A percentile compares a stretch with the other conserved stretches of the same genome.
phyloP scores from a whole-genome alignment of 2,113 vertebrate species.

The Hiodon alosoides region DNA sequence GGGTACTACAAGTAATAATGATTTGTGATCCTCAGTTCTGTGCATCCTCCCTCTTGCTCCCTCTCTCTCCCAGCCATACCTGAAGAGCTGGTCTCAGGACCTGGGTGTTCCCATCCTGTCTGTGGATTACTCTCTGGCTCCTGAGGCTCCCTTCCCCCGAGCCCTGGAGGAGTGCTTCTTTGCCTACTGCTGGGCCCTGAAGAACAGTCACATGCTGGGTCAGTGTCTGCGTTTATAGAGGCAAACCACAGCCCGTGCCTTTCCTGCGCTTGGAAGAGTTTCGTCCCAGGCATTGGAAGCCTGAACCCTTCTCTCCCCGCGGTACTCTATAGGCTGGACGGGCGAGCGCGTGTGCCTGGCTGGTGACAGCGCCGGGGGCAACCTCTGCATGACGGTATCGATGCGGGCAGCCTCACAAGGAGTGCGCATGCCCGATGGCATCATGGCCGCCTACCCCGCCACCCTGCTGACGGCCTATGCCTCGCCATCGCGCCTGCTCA shows the following conservation, averaged over 20 bases:
- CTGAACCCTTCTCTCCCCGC: neutral
- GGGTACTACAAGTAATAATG: slow-evolving; percentile 15
- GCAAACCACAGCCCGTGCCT: slow-evolving; percentile 1
- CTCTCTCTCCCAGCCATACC: slow-evolving; percentile 63
- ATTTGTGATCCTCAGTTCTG: slow-evolving; percentile 1
- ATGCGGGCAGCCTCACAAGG: slow-evolving; percentile 76
- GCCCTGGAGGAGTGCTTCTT: slow-evolving; percentile 88
- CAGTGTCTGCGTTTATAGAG: slow-evolving; percentile 10
- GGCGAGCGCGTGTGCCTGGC: slow-evolving; percentile 79
- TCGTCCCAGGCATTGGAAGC: neutral
- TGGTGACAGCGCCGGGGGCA: slow-evolving; percentile 84
- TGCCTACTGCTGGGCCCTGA: slow-evolving; percentile 86
- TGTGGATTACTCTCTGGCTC: slow-evolving; percentile 84
- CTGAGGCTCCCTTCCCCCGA: slow-evolving; percentile 82
- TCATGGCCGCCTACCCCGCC: slow-evolving; percentile 79
- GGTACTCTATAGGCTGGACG: slow-evolving; percentile 68
- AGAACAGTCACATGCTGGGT: slow-evolving; percentile 76
- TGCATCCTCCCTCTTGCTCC: neutral
- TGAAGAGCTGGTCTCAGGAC: slow-evolving; percentile 83
- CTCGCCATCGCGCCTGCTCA: slow-evolving; percentile 87
- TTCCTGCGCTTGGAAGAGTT: neutral
- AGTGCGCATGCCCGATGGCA: slow-evolving; percentile 75
- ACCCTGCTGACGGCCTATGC: slow-evolving; percentile 73
- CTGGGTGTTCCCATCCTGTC: slow-evolving; percentile 79
- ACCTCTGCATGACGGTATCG: slow-evolving; percentile 75